Conservation (phyloP, 2,888 invertebrate species). For the Cheilosia grossa region DNA sequence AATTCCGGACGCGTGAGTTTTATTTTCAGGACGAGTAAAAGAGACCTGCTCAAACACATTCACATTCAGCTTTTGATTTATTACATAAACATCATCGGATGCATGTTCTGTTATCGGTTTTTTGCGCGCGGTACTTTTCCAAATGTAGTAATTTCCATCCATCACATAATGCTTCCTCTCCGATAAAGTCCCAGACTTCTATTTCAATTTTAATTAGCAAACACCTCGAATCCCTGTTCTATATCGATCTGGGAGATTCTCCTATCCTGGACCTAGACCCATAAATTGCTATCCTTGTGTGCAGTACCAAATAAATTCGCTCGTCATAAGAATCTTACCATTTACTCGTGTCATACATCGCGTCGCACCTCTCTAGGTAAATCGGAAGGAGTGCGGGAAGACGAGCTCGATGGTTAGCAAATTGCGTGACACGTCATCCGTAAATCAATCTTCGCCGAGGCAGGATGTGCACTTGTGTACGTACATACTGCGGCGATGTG, state of each 20-base stretch:
- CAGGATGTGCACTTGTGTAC: slow-evolving; percentile 38
- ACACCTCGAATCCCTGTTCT: slow-evolving; percentile 13
- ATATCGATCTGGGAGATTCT: slow-evolving; percentile 14
- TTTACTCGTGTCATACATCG: slow-evolving; percentile 14
- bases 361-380: neutral
- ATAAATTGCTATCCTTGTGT: slow-evolving; percentile 40
- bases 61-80: neutral
- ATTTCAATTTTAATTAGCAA: slow-evolving; percentile 36
- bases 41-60: too few relatives aligned
- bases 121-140: neutral
- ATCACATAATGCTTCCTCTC: slow-evolving; percentile 13
- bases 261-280: slow-evolving; percentile 26
- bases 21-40: too few relatives aligned
- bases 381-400: slow-evolving; percentile 11
- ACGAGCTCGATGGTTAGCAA: slow-evolving; percentile 68
- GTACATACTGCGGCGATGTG: slow-evolving; percentile 26
- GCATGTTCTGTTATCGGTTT: slow-evolving; percentile 4
- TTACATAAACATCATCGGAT: neutral
- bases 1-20: too few relatives aligned
- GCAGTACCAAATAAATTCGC: slow-evolving; percentile 41
- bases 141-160: slow-evolving; percentile 21
- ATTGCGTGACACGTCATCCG: slow-evolving; percentile 71
- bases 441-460: slow-evolving; percentile 64
- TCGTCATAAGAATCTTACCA: slow-evolving; percentile 56
- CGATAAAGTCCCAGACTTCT: neutral